These are phyloP conservation scores for Etheostoma spectabile DNA, from an alignment of 2,113 vertebrate genomes.

Conservation along the genomic window DNA sequence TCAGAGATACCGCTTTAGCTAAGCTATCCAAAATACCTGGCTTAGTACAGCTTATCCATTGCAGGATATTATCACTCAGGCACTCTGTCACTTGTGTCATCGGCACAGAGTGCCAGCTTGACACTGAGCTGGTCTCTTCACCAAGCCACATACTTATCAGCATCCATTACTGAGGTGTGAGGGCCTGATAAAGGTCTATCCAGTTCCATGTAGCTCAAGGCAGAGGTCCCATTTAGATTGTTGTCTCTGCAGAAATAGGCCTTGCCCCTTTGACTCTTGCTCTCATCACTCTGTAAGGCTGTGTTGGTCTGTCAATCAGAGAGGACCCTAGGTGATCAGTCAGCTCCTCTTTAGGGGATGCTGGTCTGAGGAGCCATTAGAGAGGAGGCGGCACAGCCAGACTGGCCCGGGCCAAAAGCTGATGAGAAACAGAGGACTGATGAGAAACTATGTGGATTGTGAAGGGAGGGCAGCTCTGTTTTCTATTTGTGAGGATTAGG, in stretches of 20 bases:
- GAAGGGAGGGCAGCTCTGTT: slow-evolving; percentile 83
- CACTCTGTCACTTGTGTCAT: slow-evolving; percentile 75
- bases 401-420: slow-evolving; percentile 67
- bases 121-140: slow-evolving; percentile 56
- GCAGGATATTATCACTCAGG: slow-evolving; percentile 79
- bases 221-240: slow-evolving; percentile 72
- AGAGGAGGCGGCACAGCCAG: slow-evolving; percentile 62
- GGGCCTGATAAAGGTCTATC: slow-evolving; percentile 73
- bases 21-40: slow-evolving; percentile 67
- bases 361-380: slow-evolving; percentile 78
- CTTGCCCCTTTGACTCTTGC: slow-evolving; percentile 73
- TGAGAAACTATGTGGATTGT: slow-evolving; percentile 72
- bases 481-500: slow-evolving; percentile 88
- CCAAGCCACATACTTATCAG: slow-evolving; percentile 63
- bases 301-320: slow-evolving; percentile 78
- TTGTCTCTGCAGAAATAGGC: slow-evolving; percentile 56
- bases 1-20: slow-evolving; percentile 66
- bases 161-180: slow-evolving; percentile 77
- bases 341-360: slow-evolving; percentile 76
- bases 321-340: slow-evolving; percentile 73
- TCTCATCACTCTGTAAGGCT: slow-evolving; percentile 77
- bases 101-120: slow-evolving; percentile 43
- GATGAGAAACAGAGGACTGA: slow-evolving; percentile 81
- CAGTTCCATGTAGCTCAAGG: slow-evolving; percentile 40
- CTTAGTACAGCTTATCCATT: slow-evolving; percentile 66